Percentiles rank a stretch among this genome's conserved stretches.
Conservation (phyloP, 2,888 invertebrate genomes). For the Pachydiplax longipennis region DNA sequence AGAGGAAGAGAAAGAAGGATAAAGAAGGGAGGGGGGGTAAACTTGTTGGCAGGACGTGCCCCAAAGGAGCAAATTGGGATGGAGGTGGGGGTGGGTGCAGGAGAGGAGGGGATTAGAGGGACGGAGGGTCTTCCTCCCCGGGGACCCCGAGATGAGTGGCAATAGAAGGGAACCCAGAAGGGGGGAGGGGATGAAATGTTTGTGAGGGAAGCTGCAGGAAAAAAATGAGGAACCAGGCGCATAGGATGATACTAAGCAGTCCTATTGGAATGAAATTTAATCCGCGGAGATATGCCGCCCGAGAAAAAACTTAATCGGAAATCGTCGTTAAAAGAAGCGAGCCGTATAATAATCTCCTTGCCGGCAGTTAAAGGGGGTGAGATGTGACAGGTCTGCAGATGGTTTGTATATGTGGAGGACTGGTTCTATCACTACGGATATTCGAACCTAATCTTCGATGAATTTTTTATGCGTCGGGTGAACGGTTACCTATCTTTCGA, state of each 20-base stretch:
- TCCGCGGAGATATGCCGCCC: background rate
- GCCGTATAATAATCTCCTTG: background rate
- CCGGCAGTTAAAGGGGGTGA: too few relatives aligned
- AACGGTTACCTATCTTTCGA: too few relatives aligned
- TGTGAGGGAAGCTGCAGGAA: background rate
- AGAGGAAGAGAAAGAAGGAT: background rate
- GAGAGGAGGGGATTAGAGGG: slow-evolving; percentile 1
- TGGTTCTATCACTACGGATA: too few relatives aligned
- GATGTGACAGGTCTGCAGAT: too few relatives aligned
- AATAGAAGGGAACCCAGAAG: background rate
- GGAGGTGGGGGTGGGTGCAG: background rate
- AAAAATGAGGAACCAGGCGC: background rate
- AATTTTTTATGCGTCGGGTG: too few relatives aligned
- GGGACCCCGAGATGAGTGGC: slow-evolving; percentile 36
- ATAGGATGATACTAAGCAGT: slow-evolving; percentile 14
- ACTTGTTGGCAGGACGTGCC: slow-evolving; percentile 42
- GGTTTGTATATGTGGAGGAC: too few relatives aligned
- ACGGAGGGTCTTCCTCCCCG: background rate
- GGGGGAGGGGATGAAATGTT: background rate
- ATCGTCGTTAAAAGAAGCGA: background rate
- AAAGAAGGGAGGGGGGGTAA: background rate
- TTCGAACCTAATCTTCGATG: too few relatives aligned
- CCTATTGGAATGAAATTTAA: slow-evolving; percentile 2
- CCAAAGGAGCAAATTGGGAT: slow-evolving; percentile 27
- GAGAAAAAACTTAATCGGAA: background rate